A percentile compares a stretch with the other conserved stretches of the same genome.
phyloP scores from a whole-genome alignment of 1,140 invertebrate species.

The Trachelipus rathkii region DNA sequence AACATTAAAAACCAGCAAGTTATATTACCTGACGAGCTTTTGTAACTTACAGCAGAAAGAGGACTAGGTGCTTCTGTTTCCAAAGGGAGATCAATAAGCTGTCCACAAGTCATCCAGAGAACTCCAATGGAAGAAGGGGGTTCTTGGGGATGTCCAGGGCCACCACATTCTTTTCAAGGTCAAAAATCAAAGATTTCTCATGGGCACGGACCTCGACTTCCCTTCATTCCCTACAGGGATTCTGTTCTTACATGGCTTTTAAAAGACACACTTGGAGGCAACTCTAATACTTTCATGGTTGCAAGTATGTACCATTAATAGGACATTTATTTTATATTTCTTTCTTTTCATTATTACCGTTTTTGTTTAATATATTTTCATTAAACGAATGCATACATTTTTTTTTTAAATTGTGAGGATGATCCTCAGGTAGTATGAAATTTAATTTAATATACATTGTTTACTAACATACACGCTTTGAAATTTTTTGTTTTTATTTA shows the following conservation, averaged over 20 bases:
- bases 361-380: too few species aligned
- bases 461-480: neutral
- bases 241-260: constrained; percentile 85
- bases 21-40: too few species aligned
- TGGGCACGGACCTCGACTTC: constrained; percentile 20
- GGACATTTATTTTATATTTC: too few species aligned
- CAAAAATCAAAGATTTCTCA: neutral
- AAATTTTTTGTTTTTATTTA: neutral
- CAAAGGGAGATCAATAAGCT: neutral
- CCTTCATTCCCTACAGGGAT: constrained; percentile 66
- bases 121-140: neutral
- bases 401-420: too few species aligned
- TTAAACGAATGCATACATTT: too few species aligned
- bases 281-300: constrained; percentile 89
- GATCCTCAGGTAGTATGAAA: too few species aligned
- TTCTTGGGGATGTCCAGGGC: neutral
- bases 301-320: constrained; percentile 56
- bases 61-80: neutral
- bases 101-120: neutral
- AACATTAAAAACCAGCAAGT: too few species aligned
- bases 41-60: neutral
- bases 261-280: constrained; percentile 87
- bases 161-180: neutral
- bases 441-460: too few species aligned
- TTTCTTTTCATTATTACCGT: too few species aligned